Percentiles rank a stretch among this genome's conserved stretches.
phyloP scores from a whole-genome alignment of 2,888 invertebrate genomes.

The Osmoderma eremita region DNA sequence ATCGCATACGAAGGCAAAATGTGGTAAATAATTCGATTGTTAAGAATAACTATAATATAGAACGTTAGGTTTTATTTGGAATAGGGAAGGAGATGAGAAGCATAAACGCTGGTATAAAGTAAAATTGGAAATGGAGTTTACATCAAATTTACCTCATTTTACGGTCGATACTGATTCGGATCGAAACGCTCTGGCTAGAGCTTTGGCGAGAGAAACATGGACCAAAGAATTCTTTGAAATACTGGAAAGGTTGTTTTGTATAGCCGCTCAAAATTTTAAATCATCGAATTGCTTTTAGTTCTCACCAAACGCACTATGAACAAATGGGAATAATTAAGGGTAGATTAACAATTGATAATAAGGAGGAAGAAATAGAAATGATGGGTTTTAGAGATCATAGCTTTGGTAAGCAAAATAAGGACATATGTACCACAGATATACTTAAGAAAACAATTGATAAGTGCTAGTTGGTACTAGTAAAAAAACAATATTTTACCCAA shows the following conservation, averaged over 20 bases:
- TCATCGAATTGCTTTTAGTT: conserved; percentile 62
- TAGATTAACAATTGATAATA: conserved; percentile 68
- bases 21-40: conserved; percentile 62
- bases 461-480: no score
- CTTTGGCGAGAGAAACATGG: conserved; percentile 82
- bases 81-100: conserved; percentile 28
- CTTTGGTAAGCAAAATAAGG: conserved; percentile 68
- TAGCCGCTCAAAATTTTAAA: conserved; percentile 60
- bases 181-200: conserved; percentile 73
- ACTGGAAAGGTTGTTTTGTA: conserved; percentile 65
- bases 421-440: no score
- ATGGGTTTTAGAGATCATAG: conserved; percentile 83
- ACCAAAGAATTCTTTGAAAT: conserved; percentile 73
- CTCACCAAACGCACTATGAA: conserved; percentile 86
- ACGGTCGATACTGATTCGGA: conserved; percentile 80
- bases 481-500: no score
- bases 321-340: conserved; percentile 82
- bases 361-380: conserved; percentile 65
- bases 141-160: conserved; percentile 71
- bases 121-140: conserved; percentile 72
- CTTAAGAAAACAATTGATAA: neutral
- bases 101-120: conserved; percentile 61
- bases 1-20: conserved; percentile 76
- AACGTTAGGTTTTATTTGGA: no score
- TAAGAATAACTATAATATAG: no score